Base-by-base conservation (phyloP, 1,140 invertebrate genomes). In the Drosophila pallidifrons region DNA sequence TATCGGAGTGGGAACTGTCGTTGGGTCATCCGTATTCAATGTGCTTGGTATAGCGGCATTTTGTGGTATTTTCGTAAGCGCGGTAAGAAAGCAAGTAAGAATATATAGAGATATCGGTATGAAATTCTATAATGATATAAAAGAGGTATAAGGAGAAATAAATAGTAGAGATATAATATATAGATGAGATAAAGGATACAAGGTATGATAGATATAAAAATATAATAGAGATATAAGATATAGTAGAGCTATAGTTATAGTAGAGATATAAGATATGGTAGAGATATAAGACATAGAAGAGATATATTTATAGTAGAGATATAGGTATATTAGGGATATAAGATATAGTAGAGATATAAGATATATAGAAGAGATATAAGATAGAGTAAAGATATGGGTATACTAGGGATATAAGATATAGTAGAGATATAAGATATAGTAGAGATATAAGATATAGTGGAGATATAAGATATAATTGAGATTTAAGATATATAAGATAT, bases 21-120 rank as follows among this genome's bases (percentile, higher is more conserved):
- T 98, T 2, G 98, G 98, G 5, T 98, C 97, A 5, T 97, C 98
- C 3, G 97, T 98, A 10, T 98, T 98, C 93, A 99, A 98, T 93
- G 96, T 98, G 59, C 94, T 98, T 41, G 97, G 96, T 41, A 97
- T 98, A 3, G 96, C 96, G 5, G 96, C 97, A n/a, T 96, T 97
- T 79, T 98, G 97, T 91, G 97, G 97, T n/a, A 94, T 98, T 2
- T 75, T 80, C 16, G 16, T 64, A 0, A n/a, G 25, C 7, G 1
- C 72, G 32, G 82, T 86, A 28, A 63, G 64, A 25, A 25, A 25
- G 20, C 20, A 25, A 0, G 11, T 49, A 10, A 8, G 16, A 1
- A 25, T 3, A 25, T 10, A 47, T 16, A 16, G 6, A 47, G 13
- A 47, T 47, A 10, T 15, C 1, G 25, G 30, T 51, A 51, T 51